These are phyloP conservation scores for Apomyelois bistriatella DNA, from an alignment of 2,888 invertebrate genomes.

Conservation along the genomic window DNA sequence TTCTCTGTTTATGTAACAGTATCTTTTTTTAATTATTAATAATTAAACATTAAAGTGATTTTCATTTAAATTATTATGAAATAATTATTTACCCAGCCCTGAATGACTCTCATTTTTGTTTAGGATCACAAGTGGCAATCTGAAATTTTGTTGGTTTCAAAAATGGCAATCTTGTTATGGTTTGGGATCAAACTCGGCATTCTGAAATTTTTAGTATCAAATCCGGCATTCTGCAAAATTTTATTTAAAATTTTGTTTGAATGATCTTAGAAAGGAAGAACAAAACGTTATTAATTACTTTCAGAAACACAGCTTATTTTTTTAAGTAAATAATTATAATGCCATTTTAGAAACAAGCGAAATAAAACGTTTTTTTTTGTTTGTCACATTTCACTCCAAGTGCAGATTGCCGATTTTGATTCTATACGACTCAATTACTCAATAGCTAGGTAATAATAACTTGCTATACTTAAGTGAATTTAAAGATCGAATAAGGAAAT, in stretches of 20 bases:
- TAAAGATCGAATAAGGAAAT: too few species aligned
- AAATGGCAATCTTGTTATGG: constrained; percentile 8
- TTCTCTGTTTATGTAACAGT: background rate
- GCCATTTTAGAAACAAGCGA: constrained; percentile 1
- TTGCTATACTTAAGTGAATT: too few species aligned
- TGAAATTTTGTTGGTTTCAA: constrained; percentile 13
- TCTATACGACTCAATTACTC: background rate
- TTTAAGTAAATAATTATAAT: constrained; percentile 2
- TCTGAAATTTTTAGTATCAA: background rate
- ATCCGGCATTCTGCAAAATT: background rate
- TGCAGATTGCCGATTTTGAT: constrained; percentile 12
- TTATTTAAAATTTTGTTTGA: background rate
- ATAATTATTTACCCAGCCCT: background rate
- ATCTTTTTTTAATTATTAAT: constrained; percentile 6
- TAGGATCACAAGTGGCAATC: constrained; percentile 16
- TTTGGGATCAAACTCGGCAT: constrained; percentile 12
- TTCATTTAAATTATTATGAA: constrained; percentile 3
- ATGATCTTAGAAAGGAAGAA: background rate
- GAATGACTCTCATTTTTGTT: background rate
- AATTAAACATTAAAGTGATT: constrained; percentile 6
- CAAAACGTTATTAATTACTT: background rate
- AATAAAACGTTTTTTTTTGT: constrained; percentile 13
- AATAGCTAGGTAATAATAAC: too few species aligned
- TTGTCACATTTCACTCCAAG: constrained; percentile 14
- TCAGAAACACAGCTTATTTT: background rate